A percentile compares a stretch with the other conserved stretches of the same genome.
phyloP scores from a whole-genome alignment of 2,797 vertebrate species.

The Microctenopoma lineatum region DNA sequence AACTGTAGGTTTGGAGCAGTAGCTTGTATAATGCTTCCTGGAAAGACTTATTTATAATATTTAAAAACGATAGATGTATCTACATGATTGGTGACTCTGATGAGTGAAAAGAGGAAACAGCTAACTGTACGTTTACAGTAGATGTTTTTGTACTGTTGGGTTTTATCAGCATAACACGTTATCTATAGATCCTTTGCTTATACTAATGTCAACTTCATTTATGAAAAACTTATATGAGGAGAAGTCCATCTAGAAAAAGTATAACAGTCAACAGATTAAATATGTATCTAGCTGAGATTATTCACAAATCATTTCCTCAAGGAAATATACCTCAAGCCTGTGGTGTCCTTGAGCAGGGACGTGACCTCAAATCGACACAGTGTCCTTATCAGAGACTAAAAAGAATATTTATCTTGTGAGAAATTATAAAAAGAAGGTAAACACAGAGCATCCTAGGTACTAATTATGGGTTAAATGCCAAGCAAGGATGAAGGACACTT shows the following conservation, averaged over 20 bases:
- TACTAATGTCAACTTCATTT: no score
- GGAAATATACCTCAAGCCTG: neutral
- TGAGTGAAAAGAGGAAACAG: no score
- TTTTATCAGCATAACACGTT: no score
- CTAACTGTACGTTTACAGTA: no score
- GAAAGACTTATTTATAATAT: no score
- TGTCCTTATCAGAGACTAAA: neutral
- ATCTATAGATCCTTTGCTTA: no score
- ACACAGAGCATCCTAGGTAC: constrained; percentile 1
- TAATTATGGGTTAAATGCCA: constrained; percentile 1
- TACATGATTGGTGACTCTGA: no score
- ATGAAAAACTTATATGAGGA: neutral
- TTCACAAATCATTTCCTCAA: constrained; percentile 4
- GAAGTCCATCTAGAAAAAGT: neutral
- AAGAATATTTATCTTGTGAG: constrained; percentile 1
- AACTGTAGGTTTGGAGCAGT: no score
- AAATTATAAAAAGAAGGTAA: constrained; percentile 5
- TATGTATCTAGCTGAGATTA: neutral
- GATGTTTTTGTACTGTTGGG: no score
- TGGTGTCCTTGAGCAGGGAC: constrained; percentile 11
- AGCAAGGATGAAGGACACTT: constrained; percentile 13
- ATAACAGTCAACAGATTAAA: neutral
- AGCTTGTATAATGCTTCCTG: no score
- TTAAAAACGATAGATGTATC: no score
- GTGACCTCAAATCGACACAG: constrained; percentile 14